Evolutionary conservation across 35 echinoderm and acorn worm species (phyloP), one percentile per base, ranked within the genome.

Genomic region (Patiria miniata): DNA sequence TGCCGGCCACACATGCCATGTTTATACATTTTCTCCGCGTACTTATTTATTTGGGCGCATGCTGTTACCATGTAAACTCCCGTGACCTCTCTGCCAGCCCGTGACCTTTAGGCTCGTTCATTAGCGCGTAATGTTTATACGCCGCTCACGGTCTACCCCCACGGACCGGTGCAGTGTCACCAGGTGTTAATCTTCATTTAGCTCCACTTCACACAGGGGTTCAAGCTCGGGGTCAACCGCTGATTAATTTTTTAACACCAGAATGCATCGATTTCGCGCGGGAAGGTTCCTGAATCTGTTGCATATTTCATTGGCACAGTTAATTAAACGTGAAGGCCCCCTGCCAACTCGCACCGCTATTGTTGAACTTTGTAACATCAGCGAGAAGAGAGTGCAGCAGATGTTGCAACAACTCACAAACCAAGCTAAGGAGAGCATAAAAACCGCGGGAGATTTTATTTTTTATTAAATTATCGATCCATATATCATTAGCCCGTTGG

Each of bases 391-490:
- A 30, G 21, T 30, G 65, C 34, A 1, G 15, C 29, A 30, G 65
- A 73, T 73, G 65, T 36, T 73, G 12, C 42, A 36, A 73, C 65
- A 10, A 2, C 30, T 2, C 6, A 26, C 30, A 73, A 73, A 26
- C 65, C 34, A 10, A 32, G 34, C 21, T 17, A 61, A 19, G 29
- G 2, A 32, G 34, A 10, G 29, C 14, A 0, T 26, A 61, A 0
- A 16, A 73, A 73, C 29, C 65, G 26, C 65, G 29, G 12, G 65
- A 73, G 65, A 73, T 36, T 73, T 47, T 30, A 30, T 36, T 23
- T n/a, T n/a, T 73, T 73, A 73, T 73, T 73, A 73, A 73, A 73
- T 73, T 73, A 73, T 73, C 65, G 65, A 73, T 73, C 65, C 29
- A 34, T 26, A 26, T 30, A 73, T 73, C 65, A 73, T 73, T 73